Percentiles rank a stretch among this genome's conserved stretches.
Evolutionary conservation across 2,888 invertebrate genomes (phyloP).

Genomic region (Sphaerophoria taeniata): DNA sequence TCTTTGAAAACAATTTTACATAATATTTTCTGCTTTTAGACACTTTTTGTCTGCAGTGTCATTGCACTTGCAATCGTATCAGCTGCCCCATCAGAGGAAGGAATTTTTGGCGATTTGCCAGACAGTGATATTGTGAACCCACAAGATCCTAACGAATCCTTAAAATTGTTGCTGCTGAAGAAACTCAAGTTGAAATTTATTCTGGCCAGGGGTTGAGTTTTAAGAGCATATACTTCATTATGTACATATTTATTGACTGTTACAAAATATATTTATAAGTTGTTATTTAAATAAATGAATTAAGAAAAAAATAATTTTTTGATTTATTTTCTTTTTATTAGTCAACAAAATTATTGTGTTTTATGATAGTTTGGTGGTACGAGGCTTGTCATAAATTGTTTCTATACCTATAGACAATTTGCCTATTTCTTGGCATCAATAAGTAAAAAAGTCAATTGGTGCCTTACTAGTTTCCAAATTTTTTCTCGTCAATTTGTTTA

Average conservation of each 20-base stretch:
- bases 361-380: too few relatives aligned
- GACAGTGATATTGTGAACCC: constrained; percentile 17
- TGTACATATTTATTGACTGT: background rate
- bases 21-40: background rate
- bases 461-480: too few relatives aligned
- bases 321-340: too few relatives aligned
- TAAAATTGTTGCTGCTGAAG: constrained; percentile 23
- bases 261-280: background rate
- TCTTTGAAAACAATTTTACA: too few relatives aligned
- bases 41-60: constrained; percentile 16
- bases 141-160: constrained; percentile 11
- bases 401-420: too few relatives aligned
- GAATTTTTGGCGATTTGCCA: constrained; percentile 18
- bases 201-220: background rate
- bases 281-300: too few relatives aligned
- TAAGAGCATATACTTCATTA: background rate
- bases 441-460: too few relatives aligned
- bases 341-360: too few relatives aligned
- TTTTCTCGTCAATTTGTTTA: too few relatives aligned
- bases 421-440: too few relatives aligned
- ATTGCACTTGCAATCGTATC: background rate
- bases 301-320: too few relatives aligned
- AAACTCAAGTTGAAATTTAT: constrained; percentile 7
- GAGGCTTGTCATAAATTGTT: too few relatives aligned
- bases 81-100: constrained; percentile 9